Evolutionary conservation across 2,113 vertebrate genomes (phyloP).

Genomic region (Oophaga pumilio): DNA sequence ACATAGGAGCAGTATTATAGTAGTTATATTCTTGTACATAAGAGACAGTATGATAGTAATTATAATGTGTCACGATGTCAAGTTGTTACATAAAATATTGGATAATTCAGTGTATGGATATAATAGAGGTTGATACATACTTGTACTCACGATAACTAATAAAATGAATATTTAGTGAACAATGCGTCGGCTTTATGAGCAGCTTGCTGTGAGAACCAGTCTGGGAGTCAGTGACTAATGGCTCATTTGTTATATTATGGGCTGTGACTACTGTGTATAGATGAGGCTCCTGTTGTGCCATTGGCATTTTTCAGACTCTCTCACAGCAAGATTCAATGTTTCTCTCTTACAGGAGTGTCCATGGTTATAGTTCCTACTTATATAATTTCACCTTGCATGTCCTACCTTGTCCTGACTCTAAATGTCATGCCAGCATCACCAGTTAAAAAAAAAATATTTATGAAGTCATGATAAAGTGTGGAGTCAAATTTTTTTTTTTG

Average conservation of each 20-base stretch:
- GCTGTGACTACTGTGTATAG: neutral
- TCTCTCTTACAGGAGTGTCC: neutral
- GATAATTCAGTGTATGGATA: too few relatives aligned
- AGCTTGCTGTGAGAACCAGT: neutral
- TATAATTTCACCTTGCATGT: neutral
- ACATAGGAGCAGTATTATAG: too few relatives aligned
- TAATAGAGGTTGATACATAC: too few relatives aligned
- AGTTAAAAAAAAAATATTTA: too few relatives aligned
- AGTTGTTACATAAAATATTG: too few relatives aligned
- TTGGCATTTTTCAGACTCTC: neutral
- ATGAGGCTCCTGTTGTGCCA: neutral
- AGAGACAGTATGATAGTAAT: too few relatives aligned
- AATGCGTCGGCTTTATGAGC: neutral
- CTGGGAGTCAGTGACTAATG: neutral
- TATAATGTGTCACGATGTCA: too few relatives aligned
- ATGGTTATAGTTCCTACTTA: neutral
- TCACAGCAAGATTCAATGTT: neutral
- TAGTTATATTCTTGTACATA: too few relatives aligned
- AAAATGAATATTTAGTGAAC: neutral
- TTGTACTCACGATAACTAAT: neutral
- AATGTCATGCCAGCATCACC: too few relatives aligned
- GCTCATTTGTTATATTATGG: neutral
- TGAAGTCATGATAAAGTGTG: too few relatives aligned
- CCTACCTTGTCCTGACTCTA: neutral
- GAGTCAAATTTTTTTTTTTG: too few relatives aligned